Percentiles rank a stretch among this genome's conserved stretches.
Evolutionary conservation across 2,113 vertebrate genomes (phyloP).

Genomic region (Propithecus coquereli): DNA sequence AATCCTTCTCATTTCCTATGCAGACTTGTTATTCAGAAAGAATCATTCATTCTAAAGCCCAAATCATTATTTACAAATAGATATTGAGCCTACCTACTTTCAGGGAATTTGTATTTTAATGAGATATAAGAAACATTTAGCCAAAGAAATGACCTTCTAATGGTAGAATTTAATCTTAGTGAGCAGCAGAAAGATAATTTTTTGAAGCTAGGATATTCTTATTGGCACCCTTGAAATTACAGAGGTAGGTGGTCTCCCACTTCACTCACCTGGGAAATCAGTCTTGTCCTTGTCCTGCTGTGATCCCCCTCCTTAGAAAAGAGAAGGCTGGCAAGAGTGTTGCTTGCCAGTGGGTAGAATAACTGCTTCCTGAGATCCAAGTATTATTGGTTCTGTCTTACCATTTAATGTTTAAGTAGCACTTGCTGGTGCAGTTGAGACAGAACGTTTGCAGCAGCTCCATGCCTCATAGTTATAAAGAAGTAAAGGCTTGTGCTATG

Average conservation of each 20-base stretch:
- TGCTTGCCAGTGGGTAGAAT: neutral
- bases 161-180: constrained; percentile 36
- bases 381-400: neutral
- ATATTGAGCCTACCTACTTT: neutral
- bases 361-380: neutral
- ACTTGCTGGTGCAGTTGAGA: neutral
- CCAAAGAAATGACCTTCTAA: neutral
- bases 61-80: neutral
- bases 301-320: neutral
- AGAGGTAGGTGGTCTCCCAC: neutral
- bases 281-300: neutral
- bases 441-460: neutral
- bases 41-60: constrained; percentile 3
- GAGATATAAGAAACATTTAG: neutral
- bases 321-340: neutral
- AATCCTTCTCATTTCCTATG: neutral
- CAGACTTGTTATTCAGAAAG: neutral
- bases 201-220: constrained; percentile 23
- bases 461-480: neutral
- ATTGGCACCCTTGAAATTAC: neutral
- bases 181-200: neutral
- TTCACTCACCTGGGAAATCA: neutral
- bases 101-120: constrained; percentile 39
- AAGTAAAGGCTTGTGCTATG: neutral
- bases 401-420: neutral